Base-by-base conservation (phyloP, 2,797 vertebrate species). In the Mus spretus region DNA sequence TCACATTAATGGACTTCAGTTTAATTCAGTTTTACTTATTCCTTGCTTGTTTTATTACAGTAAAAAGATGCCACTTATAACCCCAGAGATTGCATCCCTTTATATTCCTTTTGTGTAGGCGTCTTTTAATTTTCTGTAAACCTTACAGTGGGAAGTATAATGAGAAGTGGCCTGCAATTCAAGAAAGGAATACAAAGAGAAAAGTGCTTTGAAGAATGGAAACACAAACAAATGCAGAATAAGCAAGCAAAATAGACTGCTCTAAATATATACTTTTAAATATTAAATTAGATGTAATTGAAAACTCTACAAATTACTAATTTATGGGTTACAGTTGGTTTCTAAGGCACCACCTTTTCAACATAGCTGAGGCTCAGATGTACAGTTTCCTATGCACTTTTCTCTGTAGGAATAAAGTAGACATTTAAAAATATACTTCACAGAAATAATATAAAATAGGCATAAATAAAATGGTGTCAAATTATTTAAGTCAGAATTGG, bases 1-100 rank as follows among this genome's bases (percentile, higher is more conserved):
- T 67, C 44, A 96, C 80, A 79, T 77, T 96, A 97, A 95, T 91
- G 86, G 80, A 37, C 28, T 94, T 95, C 77, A 59, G 40, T 80
- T 91, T 96, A 95, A 93, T 95, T 93, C 28, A 31, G 17, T 89
- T 96, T 97, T 91, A 94, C 96, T 96, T 95, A 90, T 84, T 94
- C 79, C 88, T 93, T 94, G 50, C 78, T 92, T 96, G 67, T 80
- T 97, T 97, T 96, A 93, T 95, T 94, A 82, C 13, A 94, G 83
- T 70, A 84, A 94, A 97, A 95, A 61, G n/a, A 81, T 88, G 79
- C 22, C 75, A 95, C 84, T 95, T 92, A 87, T 77, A 96, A 96
- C 70, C 61, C 90, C 79, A 91, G 80, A 94, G 95, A 95, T 97
- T 93, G 63, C 22, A 92, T 86, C 15, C 47, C 22, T 96, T 97